Conservation (phyloP, 2,888 invertebrate genomes). For the Drosophila quinaria region DNA sequence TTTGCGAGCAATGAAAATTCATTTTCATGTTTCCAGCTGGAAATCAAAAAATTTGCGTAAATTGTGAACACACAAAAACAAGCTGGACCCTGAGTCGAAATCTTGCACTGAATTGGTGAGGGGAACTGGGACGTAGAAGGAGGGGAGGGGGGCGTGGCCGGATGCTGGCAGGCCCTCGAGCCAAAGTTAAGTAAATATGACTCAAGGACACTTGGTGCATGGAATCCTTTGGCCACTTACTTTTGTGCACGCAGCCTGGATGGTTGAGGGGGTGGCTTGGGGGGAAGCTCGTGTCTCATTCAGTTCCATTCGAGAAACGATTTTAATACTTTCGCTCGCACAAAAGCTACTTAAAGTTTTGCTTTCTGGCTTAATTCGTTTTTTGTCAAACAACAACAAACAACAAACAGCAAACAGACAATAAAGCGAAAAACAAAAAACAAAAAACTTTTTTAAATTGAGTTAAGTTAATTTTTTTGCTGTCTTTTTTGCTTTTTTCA, state of each 20-base stretch:
- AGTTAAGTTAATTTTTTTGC: constrained; percentile 73
- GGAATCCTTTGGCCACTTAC: constrained; percentile 76
- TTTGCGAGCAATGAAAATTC: constrained; percentile 52
- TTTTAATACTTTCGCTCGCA: constrained; percentile 73
- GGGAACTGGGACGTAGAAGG: not conserved
- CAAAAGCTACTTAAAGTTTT: constrained; percentile 81
- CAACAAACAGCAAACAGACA: constrained; percentile 60
- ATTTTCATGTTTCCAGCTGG: constrained; percentile 57
- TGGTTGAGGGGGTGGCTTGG: not conserved
- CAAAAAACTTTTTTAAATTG: constrained; percentile 71
- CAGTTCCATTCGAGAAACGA: constrained; percentile 66
- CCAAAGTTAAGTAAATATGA: constrained; percentile 77
- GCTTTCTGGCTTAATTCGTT: constrained; percentile 74
- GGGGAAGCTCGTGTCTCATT: constrained; percentile 31
- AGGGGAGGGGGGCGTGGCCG: not conserved
- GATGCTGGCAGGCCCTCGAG: constrained; percentile 52
- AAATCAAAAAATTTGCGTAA: constrained; percentile 63
- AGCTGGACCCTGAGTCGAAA: constrained; percentile 17
- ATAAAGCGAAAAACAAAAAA: constrained; percentile 42
- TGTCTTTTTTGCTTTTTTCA: constrained; percentile 10
- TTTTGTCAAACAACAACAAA: constrained; percentile 73
- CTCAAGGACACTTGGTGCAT: constrained; percentile 73
- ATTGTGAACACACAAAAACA: constrained; percentile 38
- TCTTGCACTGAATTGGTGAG: not conserved
- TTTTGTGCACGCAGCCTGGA: constrained; percentile 45